Evolutionary conservation across 2,888 invertebrate genomes (phyloP).

Genomic region (Agapetus fuscipes): DNA sequence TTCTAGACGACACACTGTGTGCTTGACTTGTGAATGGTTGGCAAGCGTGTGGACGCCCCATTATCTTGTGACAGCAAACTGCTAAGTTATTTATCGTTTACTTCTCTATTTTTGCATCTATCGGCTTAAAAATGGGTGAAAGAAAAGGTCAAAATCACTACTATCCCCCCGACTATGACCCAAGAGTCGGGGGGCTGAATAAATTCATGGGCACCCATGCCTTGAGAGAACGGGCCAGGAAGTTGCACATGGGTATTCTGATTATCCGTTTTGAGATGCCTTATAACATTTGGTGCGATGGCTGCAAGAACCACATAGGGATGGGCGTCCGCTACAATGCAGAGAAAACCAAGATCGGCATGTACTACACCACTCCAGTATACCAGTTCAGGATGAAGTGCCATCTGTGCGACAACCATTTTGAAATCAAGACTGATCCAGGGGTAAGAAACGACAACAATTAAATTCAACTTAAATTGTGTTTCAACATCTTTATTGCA

Average conservation of each 20-base stretch:
- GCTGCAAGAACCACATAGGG: conserved; percentile 96
- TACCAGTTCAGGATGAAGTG: conserved; percentile 99
- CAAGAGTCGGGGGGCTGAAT: conserved; percentile 87
- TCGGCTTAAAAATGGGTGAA: conserved; percentile 80
- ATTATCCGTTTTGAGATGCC: conserved; percentile 99
- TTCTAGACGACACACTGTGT: no score
- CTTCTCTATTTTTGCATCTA: no score
- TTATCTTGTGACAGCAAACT: no score
- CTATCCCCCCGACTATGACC: conserved; percentile 98
- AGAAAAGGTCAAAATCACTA: conserved; percentile 96
- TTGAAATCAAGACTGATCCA: conserved; percentile 97
- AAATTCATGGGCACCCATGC: conserved; percentile 93
- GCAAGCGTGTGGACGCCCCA: no score
- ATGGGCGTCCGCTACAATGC: conserved; percentile 99
- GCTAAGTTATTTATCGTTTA: no score
- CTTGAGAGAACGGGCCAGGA: conserved; percentile 89
- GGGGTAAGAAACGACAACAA: conserved; percentile 52
- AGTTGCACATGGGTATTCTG: conserved; percentile 89
- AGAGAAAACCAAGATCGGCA: conserved; percentile 87
- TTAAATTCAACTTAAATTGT: no score
- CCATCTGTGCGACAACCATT: conserved; percentile 93
- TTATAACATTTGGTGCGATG: conserved; percentile 99
- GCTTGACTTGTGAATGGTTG: no score
- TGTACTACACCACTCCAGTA: conserved; percentile 96
- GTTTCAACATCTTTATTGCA: no score